Percentiles rank a stretch among this genome's conserved stretches.
Conservation (phyloP, 2,888 invertebrate species). For the Nycteola revayana region DNA sequence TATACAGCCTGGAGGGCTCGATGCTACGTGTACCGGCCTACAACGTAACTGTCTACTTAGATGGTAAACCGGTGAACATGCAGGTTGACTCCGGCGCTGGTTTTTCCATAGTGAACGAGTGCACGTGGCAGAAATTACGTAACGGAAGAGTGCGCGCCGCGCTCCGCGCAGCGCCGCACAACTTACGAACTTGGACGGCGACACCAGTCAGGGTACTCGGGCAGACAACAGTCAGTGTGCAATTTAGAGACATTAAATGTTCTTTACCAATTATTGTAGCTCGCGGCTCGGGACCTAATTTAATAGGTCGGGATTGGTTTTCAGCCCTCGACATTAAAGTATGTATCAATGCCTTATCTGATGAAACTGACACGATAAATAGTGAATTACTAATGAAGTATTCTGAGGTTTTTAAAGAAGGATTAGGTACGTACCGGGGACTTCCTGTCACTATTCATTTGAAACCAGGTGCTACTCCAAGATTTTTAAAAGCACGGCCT, state of each 20-base stretch:
- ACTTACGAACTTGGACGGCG: conserved; percentile 15
- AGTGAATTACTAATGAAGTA: too few relatives aligned
- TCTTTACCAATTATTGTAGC: too few relatives aligned
- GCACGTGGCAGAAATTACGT: conserved; percentile 1
- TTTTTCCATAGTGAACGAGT: conserved; percentile 8
- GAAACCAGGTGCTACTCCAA: too few relatives aligned
- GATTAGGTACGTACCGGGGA: too few relatives aligned
- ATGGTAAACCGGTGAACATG: conserved; percentile 8
- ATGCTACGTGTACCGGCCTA: neutral
- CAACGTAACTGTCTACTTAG: conserved; percentile 6
- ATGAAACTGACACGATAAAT: too few relatives aligned
- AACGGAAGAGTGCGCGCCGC: too few relatives aligned
- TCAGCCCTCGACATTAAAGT: too few relatives aligned
- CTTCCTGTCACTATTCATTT: too few relatives aligned
- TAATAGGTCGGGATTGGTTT: conserved; percentile 21
- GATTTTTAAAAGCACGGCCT: too few relatives aligned
- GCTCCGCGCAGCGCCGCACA: neutral
- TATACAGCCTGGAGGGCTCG: neutral
- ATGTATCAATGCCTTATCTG: too few relatives aligned
- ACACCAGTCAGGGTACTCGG: conserved; percentile 16
- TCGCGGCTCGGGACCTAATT: conserved; percentile 15
- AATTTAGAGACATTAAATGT: conserved; percentile 6
- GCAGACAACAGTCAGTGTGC: conserved; percentile 10
- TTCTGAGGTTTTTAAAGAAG: too few relatives aligned
- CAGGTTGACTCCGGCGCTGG: conserved; percentile 21